These are phyloP conservation scores for Drosophila azteca DNA, from an alignment of 1,140 invertebrate genomes.

Conservation along the genomic window DNA sequence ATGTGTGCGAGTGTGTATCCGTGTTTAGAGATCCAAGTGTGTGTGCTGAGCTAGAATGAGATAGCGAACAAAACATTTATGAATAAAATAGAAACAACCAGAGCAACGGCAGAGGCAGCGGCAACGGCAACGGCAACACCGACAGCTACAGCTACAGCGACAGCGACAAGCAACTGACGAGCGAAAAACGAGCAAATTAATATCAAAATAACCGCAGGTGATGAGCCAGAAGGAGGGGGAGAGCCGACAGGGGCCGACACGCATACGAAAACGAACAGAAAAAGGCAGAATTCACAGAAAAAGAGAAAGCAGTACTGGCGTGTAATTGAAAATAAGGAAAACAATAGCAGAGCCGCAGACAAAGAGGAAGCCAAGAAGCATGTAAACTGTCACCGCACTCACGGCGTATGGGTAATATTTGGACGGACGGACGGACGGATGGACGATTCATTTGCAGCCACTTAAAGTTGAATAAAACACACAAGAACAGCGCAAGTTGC, in stretches of 20 bases:
- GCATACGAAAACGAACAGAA: conserved; percentile 17
- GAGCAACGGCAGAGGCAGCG: too few relatives aligned
- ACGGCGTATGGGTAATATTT: conserved; percentile 49
- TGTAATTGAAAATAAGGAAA: conserved; percentile 71
- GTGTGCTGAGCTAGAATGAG: conserved; percentile 19
- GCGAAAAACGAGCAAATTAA: conserved; percentile 71
- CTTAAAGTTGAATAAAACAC: conserved; percentile 41
- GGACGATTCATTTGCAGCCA: conserved; percentile 35
- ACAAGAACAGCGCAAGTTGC: conserved; percentile 5
- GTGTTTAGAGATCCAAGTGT: conserved; percentile 20
- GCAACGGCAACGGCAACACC: conserved; percentile 33
- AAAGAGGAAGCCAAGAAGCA: conserved; percentile 4
- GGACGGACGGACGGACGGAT: conserved; percentile 13
- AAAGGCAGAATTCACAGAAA: conserved; percentile 13
- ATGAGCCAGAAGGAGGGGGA: conserved; percentile 15
- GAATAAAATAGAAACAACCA: conserved; percentile 71
- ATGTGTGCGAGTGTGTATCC: not conserved
- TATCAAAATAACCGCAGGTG: conserved; percentile 71
- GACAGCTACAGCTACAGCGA: conserved; percentile 18
- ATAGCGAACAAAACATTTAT: conserved; percentile 65
- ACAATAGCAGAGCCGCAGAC: conserved; percentile 46
- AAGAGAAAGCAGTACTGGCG: conserved; percentile 44
- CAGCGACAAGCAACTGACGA: conserved; percentile 47
- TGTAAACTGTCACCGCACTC: conserved; percentile 24
- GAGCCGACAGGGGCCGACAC: not conserved